Evolutionary conservation across 2,797 vertebrate genomes (phyloP).

Genomic region (Synanceia verrucosa): DNA sequence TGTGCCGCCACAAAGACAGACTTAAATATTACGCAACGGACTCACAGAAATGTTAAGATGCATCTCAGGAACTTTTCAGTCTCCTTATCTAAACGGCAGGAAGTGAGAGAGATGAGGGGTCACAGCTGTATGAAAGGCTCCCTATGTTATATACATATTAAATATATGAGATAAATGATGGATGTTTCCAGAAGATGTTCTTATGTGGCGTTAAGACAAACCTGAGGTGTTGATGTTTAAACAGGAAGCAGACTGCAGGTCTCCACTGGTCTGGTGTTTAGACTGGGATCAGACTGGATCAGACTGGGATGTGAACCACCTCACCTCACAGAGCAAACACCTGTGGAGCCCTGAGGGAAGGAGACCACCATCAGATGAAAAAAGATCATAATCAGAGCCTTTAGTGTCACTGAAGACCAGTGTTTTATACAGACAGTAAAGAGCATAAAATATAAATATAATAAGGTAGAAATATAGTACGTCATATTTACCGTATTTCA

Average conservation of each 20-base stretch:
- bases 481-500: too few species aligned
- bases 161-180: too few species aligned
- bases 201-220: neutral
- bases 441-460: too few species aligned
- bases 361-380: too few species aligned
- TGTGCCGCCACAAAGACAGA: slow-evolving; percentile 40
- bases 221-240: slow-evolving; percentile 3
- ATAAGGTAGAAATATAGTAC: too few species aligned
- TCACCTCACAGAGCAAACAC: slow-evolving; percentile 50
- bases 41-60: slow-evolving; percentile 8
- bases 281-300: slow-evolving; percentile 73
- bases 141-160: too few species aligned
- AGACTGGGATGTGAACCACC: slow-evolving; percentile 69
- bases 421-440: too few species aligned
- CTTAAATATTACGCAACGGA: slow-evolving; percentile 62
- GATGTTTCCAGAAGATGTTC: neutral
- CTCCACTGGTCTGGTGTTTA: slow-evolving; percentile 69
- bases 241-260: slow-evolving; percentile 60
- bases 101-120: slow-evolving; percentile 41
- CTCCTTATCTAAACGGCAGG: neutral
- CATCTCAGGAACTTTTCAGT: slow-evolving; percentile 20
- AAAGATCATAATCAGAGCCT: too few species aligned
- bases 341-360: too few species aligned
- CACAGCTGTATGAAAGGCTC: neutral
- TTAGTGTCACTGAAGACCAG: too few species aligned